Conservation (phyloP, 2,113 vertebrate genomes). For the Leucoraja erinaceus region DNA sequence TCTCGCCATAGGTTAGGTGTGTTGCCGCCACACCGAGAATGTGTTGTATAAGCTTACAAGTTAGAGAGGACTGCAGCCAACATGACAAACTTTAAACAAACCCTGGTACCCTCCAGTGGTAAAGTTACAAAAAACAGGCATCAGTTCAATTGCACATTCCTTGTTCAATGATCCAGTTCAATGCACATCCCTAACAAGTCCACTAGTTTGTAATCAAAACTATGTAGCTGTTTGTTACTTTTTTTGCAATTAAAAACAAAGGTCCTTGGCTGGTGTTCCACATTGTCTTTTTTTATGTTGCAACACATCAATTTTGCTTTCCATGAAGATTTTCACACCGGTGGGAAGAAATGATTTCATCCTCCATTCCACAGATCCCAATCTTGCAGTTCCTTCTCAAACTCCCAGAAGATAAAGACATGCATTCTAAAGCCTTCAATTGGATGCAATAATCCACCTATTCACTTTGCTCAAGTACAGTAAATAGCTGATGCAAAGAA, state of each 20-base stretch:
- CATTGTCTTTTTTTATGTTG: neutral
- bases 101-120: neutral
- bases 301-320: neutral
- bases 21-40: neutral
- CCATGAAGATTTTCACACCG: no score
- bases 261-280: neutral
- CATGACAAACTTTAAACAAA: neutral
- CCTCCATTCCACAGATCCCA: neutral
- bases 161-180: slow-evolving; percentile 28
- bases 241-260: neutral
- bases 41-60: neutral
- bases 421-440: neutral
- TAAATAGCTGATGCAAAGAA: neutral
- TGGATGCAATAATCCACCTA: neutral
- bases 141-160: slow-evolving; percentile 22
- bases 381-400: neutral
- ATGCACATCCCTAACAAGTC: slow-evolving; percentile 35
- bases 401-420: slow-evolving; percentile 11
- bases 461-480: neutral
- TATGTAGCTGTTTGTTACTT: neutral
- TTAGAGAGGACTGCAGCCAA: neutral
- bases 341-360: neutral
- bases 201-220: slow-evolving; percentile 20
- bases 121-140: slow-evolving; percentile 12
- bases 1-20: neutral